Evolutionary conservation across 2,888 invertebrate genomes (phyloP), one percentile per base, ranked within the genome.

Genomic region (Calliscelio sp.): DNA sequence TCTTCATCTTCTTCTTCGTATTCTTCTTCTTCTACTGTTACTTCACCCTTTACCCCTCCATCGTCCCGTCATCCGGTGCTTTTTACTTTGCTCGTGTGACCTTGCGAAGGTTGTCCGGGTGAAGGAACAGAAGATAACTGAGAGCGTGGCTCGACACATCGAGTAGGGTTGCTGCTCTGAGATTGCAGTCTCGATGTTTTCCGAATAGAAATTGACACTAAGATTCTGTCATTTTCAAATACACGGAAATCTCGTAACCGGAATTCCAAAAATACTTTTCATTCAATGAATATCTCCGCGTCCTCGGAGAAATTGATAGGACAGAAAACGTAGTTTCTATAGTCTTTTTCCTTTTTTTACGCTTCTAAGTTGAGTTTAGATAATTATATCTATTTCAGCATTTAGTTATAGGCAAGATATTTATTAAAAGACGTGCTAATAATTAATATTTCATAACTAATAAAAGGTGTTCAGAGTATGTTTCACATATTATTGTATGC

Each of bases 31-130:
- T 61, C 75, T 44, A 55, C 63, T 74, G 74, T 68, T 77, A 57
- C 57, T 74, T 55, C 73, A 63, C 66, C 81, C 74, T 86, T 82
- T 41, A 61, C 81, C 70, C 71, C 86, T 84, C 86, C 79, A 57
- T 73, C 75, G 74, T 77, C 70, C 79, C 77, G 73, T 77, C 86
- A 85, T 85, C 86, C 87, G 81, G 85, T 84, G 84, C 88, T 91
- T 90, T 90, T 89, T 89, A 86, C 88, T 88, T 88, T 87, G 87
- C 88, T 89, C 71, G 68, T 70, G 90, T 93, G 92, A 92, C 92
- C 93, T 93, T 93, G 92, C 91, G 90, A 93, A 93, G 92, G 93
- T 91, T 92, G 92, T 90, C 91, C 91, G 91, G 92, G 93, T 93
- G 92, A 93, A 93, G 90, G 93, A 92, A 93, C 93, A 92, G 88